Evolutionary conservation across 2,888 invertebrate genomes (phyloP), one percentile per base, ranked within the genome.

Genomic region (Plemyria rubiginata): DNA sequence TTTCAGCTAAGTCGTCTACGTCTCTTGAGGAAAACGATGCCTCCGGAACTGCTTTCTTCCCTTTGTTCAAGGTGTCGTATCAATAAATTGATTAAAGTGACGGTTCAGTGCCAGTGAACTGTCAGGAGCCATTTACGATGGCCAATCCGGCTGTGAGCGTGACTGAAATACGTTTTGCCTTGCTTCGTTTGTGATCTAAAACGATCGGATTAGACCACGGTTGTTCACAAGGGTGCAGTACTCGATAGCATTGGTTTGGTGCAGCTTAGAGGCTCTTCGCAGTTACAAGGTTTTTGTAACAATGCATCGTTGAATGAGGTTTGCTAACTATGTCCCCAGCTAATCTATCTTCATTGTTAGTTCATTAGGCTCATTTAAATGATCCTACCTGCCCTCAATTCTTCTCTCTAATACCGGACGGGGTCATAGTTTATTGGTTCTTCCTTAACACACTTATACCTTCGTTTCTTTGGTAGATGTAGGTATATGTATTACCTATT

Each of bases 1-100:
- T 16, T 45, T 11, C 32, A 49, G 48, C 15, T 12, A 50, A 50
- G 38, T 49, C 9, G 49, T 45, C 50, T 13, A 43, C 40, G 49
- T 51, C 57, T 45, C 54, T 38, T 29, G 53, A 46, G 49, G 40
- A 53, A n/a, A 52, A 11, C 8, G 45, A 38, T 22, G 48, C 28
- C 28, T 66, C 11, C 48, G 55, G 29, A 55, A 65, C 67, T 63
- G 68, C 69, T 77, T 76, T 77, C 76, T 70, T 65, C 43, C 64
- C 68, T 77, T 77, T 80, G 75, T 76, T 67, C 61, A 74, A 71
- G 62, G 68, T 70, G 72, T 71, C 75, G 68, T 70, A 78, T 77
- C 78, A 75, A 84, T 84, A 82, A 82, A 76, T 78, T 76, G 65
- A 68, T 73, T 70, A 78, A 78, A 77, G 69, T 73, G 81, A 77